These are phyloP conservation scores for Coecobrya sp. DNA, from an alignment of 2,888 invertebrate species.

Conservation along the genomic window DNA sequence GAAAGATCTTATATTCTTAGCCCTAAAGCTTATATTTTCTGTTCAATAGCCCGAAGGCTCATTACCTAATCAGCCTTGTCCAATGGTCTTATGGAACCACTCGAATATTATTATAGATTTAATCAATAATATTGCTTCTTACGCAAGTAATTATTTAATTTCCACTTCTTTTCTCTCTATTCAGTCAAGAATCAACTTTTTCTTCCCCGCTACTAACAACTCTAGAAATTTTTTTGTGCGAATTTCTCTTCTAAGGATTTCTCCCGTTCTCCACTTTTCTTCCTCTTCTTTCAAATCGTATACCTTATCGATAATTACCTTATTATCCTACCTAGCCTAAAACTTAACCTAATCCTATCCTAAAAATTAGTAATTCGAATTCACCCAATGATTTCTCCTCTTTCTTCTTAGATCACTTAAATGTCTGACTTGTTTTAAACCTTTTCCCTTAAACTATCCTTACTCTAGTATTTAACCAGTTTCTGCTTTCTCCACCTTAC, in stretches of 20 bases:
- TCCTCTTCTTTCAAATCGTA: conserved; percentile 5
- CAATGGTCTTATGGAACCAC: conserved; percentile 51
- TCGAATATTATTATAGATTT: conserved; percentile 37
- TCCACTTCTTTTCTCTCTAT: conserved; percentile 34
- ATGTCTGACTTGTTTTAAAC: conserved; percentile 40
- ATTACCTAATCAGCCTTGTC: conserved; percentile 68
- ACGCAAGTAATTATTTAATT: not conserved
- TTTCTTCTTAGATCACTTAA: conserved; percentile 41
- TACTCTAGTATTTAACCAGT: not conserved
- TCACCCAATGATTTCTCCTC: not conserved
- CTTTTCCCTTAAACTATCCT: not conserved
- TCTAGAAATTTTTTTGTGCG: not conserved
- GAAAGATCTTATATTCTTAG: conserved; percentile 18
- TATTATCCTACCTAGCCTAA: conserved; percentile 48
- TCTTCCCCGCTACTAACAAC: not conserved
- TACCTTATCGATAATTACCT: not conserved
- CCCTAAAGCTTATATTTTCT: not conserved
- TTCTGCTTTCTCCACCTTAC: not conserved
- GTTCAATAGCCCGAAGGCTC: not conserved
- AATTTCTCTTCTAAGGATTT: not conserved
- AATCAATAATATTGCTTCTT: conserved; percentile 25
- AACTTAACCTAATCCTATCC: not conserved
- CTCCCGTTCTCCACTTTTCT: not conserved
- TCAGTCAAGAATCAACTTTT: conserved; percentile 43
- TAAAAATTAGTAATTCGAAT: conserved; percentile 12